Conservation (phyloP, 2,113 vertebrate species). For the Sinocyclocheilus anophthalmus region DNA sequence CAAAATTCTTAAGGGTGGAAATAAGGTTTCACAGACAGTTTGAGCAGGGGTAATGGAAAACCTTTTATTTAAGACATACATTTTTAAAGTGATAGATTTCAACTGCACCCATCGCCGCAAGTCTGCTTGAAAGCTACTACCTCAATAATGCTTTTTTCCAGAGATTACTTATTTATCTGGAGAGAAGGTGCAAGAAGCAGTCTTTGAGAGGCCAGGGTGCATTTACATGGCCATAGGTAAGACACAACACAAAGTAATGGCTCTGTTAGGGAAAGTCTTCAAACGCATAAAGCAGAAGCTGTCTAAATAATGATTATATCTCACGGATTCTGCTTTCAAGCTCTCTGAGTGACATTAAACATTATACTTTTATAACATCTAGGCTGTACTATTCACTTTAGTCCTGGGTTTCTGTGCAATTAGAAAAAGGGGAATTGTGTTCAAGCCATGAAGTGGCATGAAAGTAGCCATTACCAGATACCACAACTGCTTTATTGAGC, state of each 20-base stretch:
- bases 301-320: constrained; percentile 16
- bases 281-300: constrained; percentile 34
- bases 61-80: constrained; percentile 73
- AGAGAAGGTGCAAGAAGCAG: constrained; percentile 71
- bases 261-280: constrained; percentile 55
- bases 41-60: constrained; percentile 70
- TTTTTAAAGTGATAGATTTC: constrained; percentile 77
- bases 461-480: constrained; percentile 33
- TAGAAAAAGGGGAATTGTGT: constrained; percentile 37
- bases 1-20: constrained; percentile 64
- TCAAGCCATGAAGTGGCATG: constrained; percentile 10
- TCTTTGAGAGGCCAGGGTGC: constrained; percentile 56
- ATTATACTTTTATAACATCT: constrained; percentile 27
- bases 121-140: constrained; percentile 73
- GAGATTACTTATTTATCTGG: constrained; percentile 79
- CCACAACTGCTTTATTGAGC: constrained; percentile 37
- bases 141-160: constrained; percentile 71
- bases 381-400: neutral
- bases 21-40: constrained; percentile 70
- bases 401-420: constrained; percentile 3
- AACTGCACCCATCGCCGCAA: constrained; percentile 57
- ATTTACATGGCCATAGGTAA: constrained; percentile 57
- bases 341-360: constrained; percentile 8
- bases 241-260: constrained; percentile 57
- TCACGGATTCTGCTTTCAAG: constrained; percentile 25